Percentiles rank a stretch among this genome's conserved stretches.
Evolutionary conservation across 2,888 invertebrate genomes (phyloP).

Genomic region (Enchytraeus crypticus): DNA sequence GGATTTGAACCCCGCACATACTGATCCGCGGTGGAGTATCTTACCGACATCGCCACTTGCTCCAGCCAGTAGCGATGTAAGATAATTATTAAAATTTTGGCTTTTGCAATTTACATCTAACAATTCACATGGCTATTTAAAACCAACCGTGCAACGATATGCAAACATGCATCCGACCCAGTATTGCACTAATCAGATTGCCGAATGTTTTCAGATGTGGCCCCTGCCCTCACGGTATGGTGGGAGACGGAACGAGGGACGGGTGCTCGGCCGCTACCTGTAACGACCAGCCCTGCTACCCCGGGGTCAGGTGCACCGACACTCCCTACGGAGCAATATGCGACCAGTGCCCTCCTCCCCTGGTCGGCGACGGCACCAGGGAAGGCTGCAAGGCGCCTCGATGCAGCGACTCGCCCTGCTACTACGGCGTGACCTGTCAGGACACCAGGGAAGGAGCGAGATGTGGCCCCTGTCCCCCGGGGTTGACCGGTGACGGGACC

Average conservation of each 20-base stretch:
- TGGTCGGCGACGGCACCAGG: conserved; percentile 62
- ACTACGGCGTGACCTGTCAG: conserved; percentile 21
- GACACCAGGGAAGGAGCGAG: conserved; percentile 55
- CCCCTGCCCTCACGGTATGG: conserved; percentile 62
- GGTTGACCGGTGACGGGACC: conserved; percentile 18
- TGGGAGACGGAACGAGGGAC: conserved; percentile 64
- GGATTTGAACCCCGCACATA: no score
- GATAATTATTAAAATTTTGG: no score
- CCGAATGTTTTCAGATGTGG: no score
- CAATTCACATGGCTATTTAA: no score
- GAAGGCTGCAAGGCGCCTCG: conserved; percentile 48
- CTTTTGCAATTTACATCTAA: no score
- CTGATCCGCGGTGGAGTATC: no score
- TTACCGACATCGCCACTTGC: no score
- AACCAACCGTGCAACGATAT: no score
- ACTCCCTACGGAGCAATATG: conserved; percentile 53
- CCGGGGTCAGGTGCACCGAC: conserved; percentile 44
- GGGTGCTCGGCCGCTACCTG: conserved; percentile 56
- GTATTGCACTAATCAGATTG: no score
- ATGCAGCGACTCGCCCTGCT: conserved; percentile 25
- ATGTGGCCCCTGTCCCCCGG: conserved; percentile 55
- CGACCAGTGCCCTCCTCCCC: conserved; percentile 65
- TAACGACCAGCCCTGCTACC: conserved; percentile 63
- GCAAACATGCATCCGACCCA: no score
- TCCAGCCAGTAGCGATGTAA: no score